Percentiles rank a stretch among this genome's conserved stretches.
phyloP scores from a whole-genome alignment of 2,888 invertebrate species.

The Chrysomela aeneicollis region DNA sequence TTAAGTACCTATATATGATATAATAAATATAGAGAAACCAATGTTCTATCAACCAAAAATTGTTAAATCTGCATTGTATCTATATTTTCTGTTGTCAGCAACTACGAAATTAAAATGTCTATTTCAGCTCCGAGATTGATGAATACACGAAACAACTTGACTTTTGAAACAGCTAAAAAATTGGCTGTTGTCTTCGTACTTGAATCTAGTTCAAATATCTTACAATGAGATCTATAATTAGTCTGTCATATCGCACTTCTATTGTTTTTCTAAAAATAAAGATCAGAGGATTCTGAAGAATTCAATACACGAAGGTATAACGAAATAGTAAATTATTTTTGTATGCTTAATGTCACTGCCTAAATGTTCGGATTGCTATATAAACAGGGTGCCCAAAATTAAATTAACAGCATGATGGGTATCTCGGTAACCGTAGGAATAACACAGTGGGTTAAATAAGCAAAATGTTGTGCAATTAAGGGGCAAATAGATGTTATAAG shows the following conservation, averaged over 20 bases:
- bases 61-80: conserved; percentile 4
- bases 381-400: conserved; percentile 1
- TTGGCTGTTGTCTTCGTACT: conserved; percentile 28
- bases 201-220: conserved; percentile 25
- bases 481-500: too few species aligned
- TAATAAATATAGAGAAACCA: too few species aligned
- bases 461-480: too few species aligned
- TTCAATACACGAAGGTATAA: conserved; percentile 21
- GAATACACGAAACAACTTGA: neutral
- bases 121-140: neutral
- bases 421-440: neutral
- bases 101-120: neutral
- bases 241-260: conserved; percentile 33
- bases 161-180: conserved; percentile 11
- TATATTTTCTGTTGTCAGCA: neutral
- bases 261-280: conserved; percentile 44
- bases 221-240: conserved; percentile 37
- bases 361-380: conserved; percentile 8
- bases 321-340: conserved; percentile 16
- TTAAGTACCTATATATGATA: neutral
- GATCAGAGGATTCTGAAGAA: conserved; percentile 24
- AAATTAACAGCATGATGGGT: neutral
- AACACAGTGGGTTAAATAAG: too few species aligned
- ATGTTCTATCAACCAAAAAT: too few species aligned
- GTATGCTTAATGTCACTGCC: conserved; percentile 15